Evolutionary conservation across 2,888 invertebrate genomes (phyloP).

Genomic region (Melinaea menophilus): DNA sequence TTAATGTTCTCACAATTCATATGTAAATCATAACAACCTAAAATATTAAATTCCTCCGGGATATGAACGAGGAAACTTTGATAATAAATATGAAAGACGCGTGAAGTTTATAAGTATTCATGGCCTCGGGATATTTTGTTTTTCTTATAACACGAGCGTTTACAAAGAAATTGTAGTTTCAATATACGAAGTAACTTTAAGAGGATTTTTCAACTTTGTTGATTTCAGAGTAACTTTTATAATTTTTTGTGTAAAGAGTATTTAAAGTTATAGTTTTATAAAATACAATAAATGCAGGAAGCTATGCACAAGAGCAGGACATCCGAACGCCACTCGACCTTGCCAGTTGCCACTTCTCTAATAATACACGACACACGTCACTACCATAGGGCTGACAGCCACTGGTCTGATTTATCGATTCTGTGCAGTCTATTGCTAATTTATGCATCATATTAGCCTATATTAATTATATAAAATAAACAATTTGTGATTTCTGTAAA

Average conservation of each 20-base stretch:
- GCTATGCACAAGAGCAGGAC: constrained; percentile 33
- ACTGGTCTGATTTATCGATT: not conserved
- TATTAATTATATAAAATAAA: not conserved
- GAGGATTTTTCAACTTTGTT: too few relatives aligned
- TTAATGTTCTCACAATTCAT: too few relatives aligned
- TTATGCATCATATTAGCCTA: not conserved
- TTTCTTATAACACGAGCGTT: not conserved
- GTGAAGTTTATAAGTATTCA: not conserved
- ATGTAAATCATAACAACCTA: not conserved
- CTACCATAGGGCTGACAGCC: constrained; percentile 8
- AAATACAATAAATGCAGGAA: constrained; percentile 31
- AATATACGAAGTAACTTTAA: too few relatives aligned
- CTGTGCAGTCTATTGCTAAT: not conserved
- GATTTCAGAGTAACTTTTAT: too few relatives aligned
- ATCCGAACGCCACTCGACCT: constrained; percentile 33
- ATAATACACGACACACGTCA: constrained; percentile 23
- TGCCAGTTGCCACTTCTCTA: constrained; percentile 29
- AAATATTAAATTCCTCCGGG: not conserved
- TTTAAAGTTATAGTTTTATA: not conserved
- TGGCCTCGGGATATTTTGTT: not conserved
- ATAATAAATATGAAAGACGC: not conserved
- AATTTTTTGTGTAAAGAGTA: too few relatives aligned
- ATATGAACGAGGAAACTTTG: not conserved
- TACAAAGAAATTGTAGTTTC: not conserved
- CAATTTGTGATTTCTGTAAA: not conserved